These are phyloP conservation scores for Psammodynastes pulverulentus DNA, from an alignment of 2,113 vertebrate species.

Conservation along the genomic window DNA sequence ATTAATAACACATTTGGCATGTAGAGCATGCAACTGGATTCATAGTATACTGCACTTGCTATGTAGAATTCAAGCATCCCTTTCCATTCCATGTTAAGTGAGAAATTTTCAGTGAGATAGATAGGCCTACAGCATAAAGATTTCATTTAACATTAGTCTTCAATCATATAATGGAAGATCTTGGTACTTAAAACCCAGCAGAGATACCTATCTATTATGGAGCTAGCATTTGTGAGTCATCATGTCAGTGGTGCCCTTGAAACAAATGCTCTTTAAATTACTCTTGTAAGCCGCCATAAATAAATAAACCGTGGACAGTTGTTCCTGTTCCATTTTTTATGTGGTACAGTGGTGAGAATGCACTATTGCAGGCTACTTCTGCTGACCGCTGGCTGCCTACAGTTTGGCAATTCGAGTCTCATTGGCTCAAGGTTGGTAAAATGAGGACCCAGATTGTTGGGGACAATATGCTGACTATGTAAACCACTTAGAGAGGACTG, in stretches of 20 bases:
- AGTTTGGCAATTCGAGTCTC: too few species aligned
- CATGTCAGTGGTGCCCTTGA: neutral
- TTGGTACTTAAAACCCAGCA: neutral
- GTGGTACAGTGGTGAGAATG: too few species aligned
- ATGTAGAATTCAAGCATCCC: slow-evolving; percentile 9
- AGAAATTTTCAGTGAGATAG: neutral
- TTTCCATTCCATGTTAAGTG: neutral
- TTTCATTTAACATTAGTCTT: neutral
- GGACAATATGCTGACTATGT: too few species aligned
- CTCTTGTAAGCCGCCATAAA: neutral
- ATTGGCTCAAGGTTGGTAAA: too few species aligned
- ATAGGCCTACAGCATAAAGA: neutral
- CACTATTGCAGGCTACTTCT: too few species aligned
- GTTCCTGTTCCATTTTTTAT: neutral
- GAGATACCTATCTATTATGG: neutral
- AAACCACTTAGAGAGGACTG: too few species aligned
- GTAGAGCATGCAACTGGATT: neutral
- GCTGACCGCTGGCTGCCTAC: too few species aligned
- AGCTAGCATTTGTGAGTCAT: neutral
- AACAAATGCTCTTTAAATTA: neutral
- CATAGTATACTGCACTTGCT: slow-evolving; percentile 11
- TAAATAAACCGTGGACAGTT: neutral
- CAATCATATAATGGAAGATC: neutral
- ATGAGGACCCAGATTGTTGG: too few species aligned
- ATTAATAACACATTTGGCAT: slow-evolving; percentile 29